Conservation (phyloP, 2,113 vertebrate genomes). For the Edolisoma coerulescens region DNA sequence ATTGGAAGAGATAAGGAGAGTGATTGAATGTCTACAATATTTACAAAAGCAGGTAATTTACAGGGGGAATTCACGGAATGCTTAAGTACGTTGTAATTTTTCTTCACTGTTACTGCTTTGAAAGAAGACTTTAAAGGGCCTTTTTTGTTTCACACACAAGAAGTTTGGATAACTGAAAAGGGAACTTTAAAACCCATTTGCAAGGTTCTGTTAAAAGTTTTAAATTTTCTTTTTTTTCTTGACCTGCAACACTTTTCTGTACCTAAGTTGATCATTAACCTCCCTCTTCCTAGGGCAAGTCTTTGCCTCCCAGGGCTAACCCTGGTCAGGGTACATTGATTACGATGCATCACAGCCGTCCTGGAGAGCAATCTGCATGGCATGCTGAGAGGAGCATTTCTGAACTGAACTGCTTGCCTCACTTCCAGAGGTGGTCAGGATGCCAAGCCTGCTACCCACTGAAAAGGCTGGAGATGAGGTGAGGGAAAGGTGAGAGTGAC, state of each 20-base stretch:
- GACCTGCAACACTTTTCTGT: background rate
- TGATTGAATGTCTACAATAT: slow-evolving; percentile 3
- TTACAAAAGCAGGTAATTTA: slow-evolving; percentile 19
- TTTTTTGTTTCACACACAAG: background rate
- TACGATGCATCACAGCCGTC: background rate
- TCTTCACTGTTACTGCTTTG: background rate
- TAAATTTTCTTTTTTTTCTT: background rate
- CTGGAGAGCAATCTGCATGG: background rate
- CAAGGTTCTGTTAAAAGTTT: background rate
- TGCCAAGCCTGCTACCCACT: background rate
- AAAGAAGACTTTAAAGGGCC: background rate
- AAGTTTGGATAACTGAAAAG: background rate
- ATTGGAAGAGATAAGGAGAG: slow-evolving; percentile 4
- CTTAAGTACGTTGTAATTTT: background rate
- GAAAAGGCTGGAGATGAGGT: background rate
- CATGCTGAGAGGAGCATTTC: background rate
- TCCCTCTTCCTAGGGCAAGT: background rate
- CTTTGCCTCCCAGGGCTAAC: background rate
- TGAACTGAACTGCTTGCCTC: background rate
- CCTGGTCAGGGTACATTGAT: background rate
- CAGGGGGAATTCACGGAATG: background rate
- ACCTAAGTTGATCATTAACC: background rate
- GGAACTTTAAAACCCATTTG: background rate
- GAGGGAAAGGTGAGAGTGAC: background rate
- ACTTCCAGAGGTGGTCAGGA: background rate